A percentile compares a stretch with the other conserved stretches of the same genome.
Evolutionary conservation across 1,140 invertebrate species (phyloP).

Genomic region (Tachypleus tridentatus): DNA sequence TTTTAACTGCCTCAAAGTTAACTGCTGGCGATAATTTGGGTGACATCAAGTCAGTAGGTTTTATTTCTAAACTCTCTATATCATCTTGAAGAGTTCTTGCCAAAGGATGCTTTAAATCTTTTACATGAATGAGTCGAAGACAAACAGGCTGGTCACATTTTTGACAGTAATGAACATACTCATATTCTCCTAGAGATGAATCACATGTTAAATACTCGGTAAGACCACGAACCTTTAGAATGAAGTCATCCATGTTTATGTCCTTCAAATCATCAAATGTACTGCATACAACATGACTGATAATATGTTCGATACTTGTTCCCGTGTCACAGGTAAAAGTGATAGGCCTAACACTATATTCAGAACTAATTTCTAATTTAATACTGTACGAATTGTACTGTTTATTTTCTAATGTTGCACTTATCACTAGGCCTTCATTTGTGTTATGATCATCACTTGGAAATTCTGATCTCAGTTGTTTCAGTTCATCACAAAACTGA

Average conservation of each 20-base stretch:
- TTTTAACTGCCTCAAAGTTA: conserved; percentile 24
- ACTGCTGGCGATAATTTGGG: conserved; percentile 18
- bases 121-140: conserved; percentile 52
- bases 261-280: conserved; percentile 22
- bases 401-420: conserved; percentile 61
- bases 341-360: conserved; percentile 48
- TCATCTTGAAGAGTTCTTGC: conserved; percentile 46
- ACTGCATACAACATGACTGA: conserved; percentile 63
- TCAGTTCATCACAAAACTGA: conserved; percentile 67
- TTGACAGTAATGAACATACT: conserved; percentile 86
- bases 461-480: conserved; percentile 53
- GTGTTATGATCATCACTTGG: conserved; percentile 42
- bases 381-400: conserved; percentile 66
- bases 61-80: not conserved
- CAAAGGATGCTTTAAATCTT: conserved; percentile 50
- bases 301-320: conserved; percentile 72
- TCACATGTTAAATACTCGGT: conserved; percentile 58
- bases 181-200: conserved; percentile 67
- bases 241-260: conserved; percentile 27
- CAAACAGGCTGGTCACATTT: conserved; percentile 83
- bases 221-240: conserved; percentile 56
- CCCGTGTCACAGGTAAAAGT: conserved; percentile 78
- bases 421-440: conserved; percentile 50
- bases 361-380: conserved; percentile 65
- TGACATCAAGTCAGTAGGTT: conserved; percentile 7